Evolutionary conservation across 2,113 vertebrate species (phyloP).

Genomic region (Rana temporaria): DNA sequence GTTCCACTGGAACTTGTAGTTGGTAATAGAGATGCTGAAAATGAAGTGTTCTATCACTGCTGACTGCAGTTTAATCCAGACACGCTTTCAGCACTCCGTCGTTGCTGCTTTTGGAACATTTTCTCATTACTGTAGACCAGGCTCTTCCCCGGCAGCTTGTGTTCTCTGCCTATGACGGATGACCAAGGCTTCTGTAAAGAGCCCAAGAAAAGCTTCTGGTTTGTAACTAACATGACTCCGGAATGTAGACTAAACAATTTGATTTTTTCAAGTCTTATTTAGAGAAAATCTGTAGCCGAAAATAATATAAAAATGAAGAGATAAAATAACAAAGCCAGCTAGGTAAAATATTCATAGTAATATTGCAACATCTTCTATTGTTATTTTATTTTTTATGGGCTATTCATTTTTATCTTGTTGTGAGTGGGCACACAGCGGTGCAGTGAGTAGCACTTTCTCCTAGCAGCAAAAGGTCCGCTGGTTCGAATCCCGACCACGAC

Average conservation of each 20-base stretch:
- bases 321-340: too few relatives aligned
- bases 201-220: background rate
- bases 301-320: too few relatives aligned
- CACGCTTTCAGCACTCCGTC: background rate
- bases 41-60: slow-evolving; percentile 47
- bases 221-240: background rate
- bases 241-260: background rate
- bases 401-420: too few relatives aligned
- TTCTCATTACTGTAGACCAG: slow-evolving; percentile 42
- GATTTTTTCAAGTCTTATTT: too few relatives aligned
- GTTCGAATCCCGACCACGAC: too few relatives aligned
- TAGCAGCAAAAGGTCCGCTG: too few relatives aligned
- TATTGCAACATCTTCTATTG: too few relatives aligned
- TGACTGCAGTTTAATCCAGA: slow-evolving; percentile 38
- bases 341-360: too few relatives aligned
- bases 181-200: slow-evolving; percentile 21
- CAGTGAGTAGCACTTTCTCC: too few relatives aligned
- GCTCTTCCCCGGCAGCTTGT: slow-evolving; percentile 19
- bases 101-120: slow-evolving; percentile 34
- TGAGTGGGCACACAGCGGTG: too few relatives aligned
- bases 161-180: slow-evolving; percentile 34
- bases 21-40: slow-evolving; percentile 44
- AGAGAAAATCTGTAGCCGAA: too few relatives aligned
- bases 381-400: too few relatives aligned
- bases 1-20: slow-evolving; percentile 47